phyloP scores from a whole-genome alignment of 2,113 vertebrate species.

The Dicerorhinus sumatrensis region DNA sequence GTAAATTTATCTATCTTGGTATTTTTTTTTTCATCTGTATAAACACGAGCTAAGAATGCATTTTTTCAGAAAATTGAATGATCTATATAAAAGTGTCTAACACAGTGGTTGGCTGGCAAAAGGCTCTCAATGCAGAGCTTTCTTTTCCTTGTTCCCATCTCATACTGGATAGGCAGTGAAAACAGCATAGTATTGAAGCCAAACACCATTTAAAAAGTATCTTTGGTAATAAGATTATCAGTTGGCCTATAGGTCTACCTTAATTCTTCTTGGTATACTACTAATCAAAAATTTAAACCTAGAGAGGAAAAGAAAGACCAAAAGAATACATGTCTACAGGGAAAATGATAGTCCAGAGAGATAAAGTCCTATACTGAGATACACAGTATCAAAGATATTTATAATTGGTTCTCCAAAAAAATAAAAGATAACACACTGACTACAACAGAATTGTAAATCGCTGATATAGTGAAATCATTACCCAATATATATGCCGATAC shows the following conservation, averaged over 20 bases:
- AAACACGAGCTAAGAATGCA: neutral
- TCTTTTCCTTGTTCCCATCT: neutral
- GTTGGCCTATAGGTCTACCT: neutral
- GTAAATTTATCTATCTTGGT: conserved; percentile 35
- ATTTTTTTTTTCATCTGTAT: conserved; percentile 8
- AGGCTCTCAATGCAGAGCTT: neutral
- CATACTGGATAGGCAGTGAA: neutral
- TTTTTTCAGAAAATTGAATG: neutral
- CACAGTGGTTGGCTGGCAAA: neutral
- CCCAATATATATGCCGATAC: neutral
- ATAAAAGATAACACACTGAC: neutral
- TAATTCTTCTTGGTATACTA: neutral
- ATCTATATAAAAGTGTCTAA: conserved; percentile 42
- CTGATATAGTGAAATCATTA: neutral
- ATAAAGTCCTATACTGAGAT: neutral
- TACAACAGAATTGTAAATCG: neutral
- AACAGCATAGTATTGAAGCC: neutral
- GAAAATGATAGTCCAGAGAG: conserved; percentile 11
- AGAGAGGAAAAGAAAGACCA: neutral
- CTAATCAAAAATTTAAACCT: conserved; percentile 44
- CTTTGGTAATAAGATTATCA: neutral
- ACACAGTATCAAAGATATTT: conserved; percentile 34
- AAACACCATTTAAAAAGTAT: neutral
- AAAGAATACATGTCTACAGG: neutral
- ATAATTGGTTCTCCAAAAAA: conserved; percentile 47